phyloP scores from a whole-genome alignment of 2,113 vertebrate genomes.

The Euleptes europaea region DNA sequence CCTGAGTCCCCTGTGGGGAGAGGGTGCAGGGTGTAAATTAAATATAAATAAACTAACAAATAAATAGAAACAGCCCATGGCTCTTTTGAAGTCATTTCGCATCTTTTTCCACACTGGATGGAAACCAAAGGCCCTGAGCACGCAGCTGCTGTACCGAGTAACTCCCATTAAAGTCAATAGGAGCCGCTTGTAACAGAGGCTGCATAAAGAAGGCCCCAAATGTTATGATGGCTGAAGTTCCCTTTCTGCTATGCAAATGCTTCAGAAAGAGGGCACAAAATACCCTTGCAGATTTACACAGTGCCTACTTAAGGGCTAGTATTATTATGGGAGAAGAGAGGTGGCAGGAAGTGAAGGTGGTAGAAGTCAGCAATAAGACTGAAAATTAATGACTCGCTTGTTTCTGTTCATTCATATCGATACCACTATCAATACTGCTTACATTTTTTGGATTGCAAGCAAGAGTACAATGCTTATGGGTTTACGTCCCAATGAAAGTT shows the following conservation, averaged over 20 bases:
- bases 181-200: conserved; percentile 20
- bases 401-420: too few species aligned
- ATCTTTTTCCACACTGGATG: neutral
- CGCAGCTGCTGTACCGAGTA: conserved; percentile 33
- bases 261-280: neutral
- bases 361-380: neutral
- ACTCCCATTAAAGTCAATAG: conserved; percentile 47
- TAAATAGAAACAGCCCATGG: conserved; percentile 14
- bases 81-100: conserved; percentile 30
- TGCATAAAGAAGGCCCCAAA: conserved; percentile 7
- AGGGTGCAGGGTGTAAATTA: too few species aligned
- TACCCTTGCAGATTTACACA: conserved; percentile 1
- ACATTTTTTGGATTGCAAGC: too few species aligned
- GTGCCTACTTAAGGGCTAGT: conserved; percentile 60
- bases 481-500: too few species aligned
- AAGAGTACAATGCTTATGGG: too few species aligned
- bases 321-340: conserved; percentile 26
- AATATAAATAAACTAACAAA: neutral
- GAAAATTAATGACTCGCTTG: neutral
- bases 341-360: neutral
- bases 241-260: conserved; percentile 22
- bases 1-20: too few species aligned
- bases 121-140: conserved; percentile 42
- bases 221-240: conserved; percentile 31
- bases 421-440: too few species aligned